phyloP scores from a whole-genome alignment of 2,888 invertebrate genomes.

The Ptilodon capucinus region DNA sequence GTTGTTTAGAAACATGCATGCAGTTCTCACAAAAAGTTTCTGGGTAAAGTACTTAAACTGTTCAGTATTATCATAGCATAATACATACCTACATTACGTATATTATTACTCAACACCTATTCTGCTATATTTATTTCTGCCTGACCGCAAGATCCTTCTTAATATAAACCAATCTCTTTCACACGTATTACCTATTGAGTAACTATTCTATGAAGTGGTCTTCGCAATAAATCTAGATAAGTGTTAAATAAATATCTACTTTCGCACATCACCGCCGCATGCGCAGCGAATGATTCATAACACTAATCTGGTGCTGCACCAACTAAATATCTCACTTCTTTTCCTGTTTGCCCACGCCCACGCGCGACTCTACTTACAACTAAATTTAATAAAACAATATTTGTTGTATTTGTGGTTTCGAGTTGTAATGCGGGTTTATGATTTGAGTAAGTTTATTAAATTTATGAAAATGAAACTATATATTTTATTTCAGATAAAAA shows the following conservation, averaged over 20 bases:
- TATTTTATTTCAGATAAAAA: not conserved
- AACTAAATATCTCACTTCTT: not conserved
- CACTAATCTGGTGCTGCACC: not conserved
- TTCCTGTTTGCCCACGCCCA: not conserved
- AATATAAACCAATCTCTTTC: not conserved
- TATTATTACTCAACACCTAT: not conserved
- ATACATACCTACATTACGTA: too few relatives aligned
- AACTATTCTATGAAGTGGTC: not conserved
- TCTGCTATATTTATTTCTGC: too few relatives aligned
- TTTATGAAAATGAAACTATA: not conserved
- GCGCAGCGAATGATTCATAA: not conserved
- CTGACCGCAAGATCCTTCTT: not conserved
- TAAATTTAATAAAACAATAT: not conserved
- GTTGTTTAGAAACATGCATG: too few relatives aligned
- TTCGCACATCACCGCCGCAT: too few relatives aligned
- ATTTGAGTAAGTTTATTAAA: not conserved
- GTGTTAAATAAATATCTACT: not conserved
- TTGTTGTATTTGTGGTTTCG: not conserved
- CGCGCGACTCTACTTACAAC: not conserved
- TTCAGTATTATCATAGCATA: too few relatives aligned
- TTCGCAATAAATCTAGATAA: not conserved
- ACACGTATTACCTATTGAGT: not conserved
- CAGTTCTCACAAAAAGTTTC: too few relatives aligned
- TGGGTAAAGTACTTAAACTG: too few relatives aligned
- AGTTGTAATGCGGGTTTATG: not conserved